Conservation (phyloP, 2,113 vertebrate genomes). For the Trogon melanurus region DNA sequence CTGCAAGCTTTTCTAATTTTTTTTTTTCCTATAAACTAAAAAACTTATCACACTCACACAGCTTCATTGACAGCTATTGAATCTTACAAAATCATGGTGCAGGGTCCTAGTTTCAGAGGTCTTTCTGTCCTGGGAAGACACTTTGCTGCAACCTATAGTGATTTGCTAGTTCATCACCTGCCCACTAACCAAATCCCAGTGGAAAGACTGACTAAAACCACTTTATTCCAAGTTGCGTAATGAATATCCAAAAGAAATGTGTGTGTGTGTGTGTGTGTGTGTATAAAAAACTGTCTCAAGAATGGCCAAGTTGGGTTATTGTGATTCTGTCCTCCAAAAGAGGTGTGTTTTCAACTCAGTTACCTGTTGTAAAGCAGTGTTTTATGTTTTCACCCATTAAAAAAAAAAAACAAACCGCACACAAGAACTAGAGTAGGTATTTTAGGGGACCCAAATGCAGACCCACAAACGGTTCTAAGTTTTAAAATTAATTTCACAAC, state of each 20-base stretch:
- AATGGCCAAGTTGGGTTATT: background rate
- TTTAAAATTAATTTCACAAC: background rate
- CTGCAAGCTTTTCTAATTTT: background rate
- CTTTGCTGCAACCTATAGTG: background rate
- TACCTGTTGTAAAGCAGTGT: background rate
- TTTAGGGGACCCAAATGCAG: background rate
- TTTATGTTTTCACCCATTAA: background rate
- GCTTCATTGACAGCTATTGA: fast-evolving
- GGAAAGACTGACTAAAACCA: background rate
- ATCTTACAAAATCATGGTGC: background rate
- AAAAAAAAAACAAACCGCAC: background rate
- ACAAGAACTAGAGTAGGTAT: background rate
- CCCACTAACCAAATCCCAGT: background rate
- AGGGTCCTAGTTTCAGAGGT: background rate
- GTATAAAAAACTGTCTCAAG: background rate
- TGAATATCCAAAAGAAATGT: background rate
- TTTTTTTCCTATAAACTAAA: background rate
- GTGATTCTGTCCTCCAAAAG: background rate
- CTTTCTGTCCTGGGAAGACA: background rate
- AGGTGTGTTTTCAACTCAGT: background rate
- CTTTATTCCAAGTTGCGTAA: background rate
- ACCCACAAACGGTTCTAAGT: background rate
- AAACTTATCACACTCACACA: background rate
- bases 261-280: too few species aligned
- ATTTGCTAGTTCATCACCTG: background rate